These are phyloP conservation scores for Sebastolobus altivelis DNA, from an alignment of 2,797 vertebrate genomes.

Conservation along the genomic window DNA sequence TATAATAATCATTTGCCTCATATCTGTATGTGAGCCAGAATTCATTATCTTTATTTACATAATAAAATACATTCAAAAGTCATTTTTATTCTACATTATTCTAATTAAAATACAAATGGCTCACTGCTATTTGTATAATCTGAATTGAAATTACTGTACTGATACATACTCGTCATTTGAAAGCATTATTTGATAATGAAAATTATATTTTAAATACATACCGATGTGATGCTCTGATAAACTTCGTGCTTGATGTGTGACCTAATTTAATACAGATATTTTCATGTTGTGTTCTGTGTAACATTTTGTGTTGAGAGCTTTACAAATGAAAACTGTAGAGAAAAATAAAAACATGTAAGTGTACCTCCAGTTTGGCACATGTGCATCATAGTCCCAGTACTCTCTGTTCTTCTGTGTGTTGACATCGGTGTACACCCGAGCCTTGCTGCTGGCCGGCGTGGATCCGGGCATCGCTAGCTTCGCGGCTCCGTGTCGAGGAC, in stretches of 20 bases:
- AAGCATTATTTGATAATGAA: not conserved
- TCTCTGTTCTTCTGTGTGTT: conserved; percentile 98
- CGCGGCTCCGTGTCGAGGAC: conserved; percentile 75
- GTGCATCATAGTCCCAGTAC: conserved; percentile 97
- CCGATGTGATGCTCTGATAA: not conserved
- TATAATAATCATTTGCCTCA: not conserved
- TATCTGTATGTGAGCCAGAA: not conserved
- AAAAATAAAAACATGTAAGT: not conserved
- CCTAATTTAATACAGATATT: not conserved
- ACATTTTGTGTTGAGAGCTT: not conserved
- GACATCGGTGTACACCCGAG: conserved; percentile 97
- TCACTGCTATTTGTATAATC: not conserved
- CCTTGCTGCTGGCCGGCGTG: conserved; percentile 93
- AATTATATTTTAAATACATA: too few species aligned
- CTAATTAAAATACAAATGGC: not conserved
- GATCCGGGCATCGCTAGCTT: conserved; percentile 94
- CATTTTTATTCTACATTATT: not conserved
- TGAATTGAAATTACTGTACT: not conserved
- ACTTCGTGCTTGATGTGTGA: not conserved
- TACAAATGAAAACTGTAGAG: not conserved
- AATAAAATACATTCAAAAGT: not conserved
- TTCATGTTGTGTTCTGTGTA: too few species aligned
- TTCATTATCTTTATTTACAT: not conserved
- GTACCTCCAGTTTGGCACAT: conserved; percentile 97
- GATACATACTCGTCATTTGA: not conserved